phyloP scores from a whole-genome alignment of 2,113 vertebrate genomes.

The Amblyopsis rosae region DNA sequence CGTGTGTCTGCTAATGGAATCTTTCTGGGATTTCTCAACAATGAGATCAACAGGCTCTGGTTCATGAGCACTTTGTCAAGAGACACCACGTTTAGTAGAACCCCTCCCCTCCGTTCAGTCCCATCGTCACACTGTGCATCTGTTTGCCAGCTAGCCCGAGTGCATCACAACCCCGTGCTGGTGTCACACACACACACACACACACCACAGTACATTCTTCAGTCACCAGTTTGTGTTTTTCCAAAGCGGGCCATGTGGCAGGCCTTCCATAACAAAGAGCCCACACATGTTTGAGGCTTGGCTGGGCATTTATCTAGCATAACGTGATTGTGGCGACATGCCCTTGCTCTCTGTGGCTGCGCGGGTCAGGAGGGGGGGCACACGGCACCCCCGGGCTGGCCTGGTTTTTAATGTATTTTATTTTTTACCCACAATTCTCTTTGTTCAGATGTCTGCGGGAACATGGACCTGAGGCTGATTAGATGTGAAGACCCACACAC shows the following conservation, averaged over 20 bases:
- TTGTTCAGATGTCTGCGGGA: conserved; percentile 48
- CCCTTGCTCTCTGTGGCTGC: conserved; percentile 31
- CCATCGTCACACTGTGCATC: conserved; percentile 61
- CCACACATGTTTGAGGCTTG: conserved; percentile 53
- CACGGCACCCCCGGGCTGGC: conserved; percentile 33
- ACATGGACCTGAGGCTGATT: conserved; percentile 12
- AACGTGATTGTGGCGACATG: conserved; percentile 69
- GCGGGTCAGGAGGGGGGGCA: conserved; percentile 55
- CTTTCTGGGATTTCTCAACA: conserved; percentile 34
- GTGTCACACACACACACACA: conserved; percentile 28
- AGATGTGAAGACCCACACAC: conserved; percentile 21
- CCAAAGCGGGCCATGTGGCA: conserved; percentile 57
- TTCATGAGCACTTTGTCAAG: conserved; percentile 28
- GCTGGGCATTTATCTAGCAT: conserved; percentile 61
- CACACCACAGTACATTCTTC: conserved; percentile 2
- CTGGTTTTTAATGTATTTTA: conserved; percentile 1
- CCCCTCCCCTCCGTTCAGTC: conserved; percentile 34
- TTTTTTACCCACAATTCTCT: conserved; percentile 54
- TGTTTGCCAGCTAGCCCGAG: conserved; percentile 54
- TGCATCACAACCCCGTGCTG: conserved; percentile 57
- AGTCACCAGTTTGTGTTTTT: conserved; percentile 54
- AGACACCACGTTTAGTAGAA: conserved; percentile 35
- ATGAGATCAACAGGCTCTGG: conserved; percentile 30
- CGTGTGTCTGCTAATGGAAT: conserved; percentile 38
- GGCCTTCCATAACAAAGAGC: conserved; percentile 57